A percentile compares a stretch with the other conserved stretches of the same genome.
These are phyloP conservation scores for Hydrophis major DNA, from an alignment of 2,797 vertebrate genomes.

Conservation along the genomic window DNA sequence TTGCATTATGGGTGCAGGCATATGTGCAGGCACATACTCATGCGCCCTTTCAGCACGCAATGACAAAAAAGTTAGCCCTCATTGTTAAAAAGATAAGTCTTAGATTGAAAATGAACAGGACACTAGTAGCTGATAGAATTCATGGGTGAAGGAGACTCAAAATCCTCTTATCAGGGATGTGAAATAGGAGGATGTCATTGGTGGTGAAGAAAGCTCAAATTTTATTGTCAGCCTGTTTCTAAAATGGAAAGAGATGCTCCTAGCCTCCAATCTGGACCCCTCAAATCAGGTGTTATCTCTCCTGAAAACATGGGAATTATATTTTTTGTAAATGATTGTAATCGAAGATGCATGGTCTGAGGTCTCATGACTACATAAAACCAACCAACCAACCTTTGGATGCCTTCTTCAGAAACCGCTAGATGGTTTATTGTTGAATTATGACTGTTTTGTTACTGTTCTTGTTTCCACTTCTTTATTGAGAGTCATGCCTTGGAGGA, in stretches of 20 bases:
- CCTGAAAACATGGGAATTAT: neutral
- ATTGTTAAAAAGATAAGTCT: neutral
- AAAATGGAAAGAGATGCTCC: neutral
- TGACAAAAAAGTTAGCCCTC: no score
- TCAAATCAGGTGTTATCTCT: neutral
- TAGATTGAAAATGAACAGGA: neutral
- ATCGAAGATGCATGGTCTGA: neutral
- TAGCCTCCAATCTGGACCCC: neutral
- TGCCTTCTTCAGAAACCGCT: neutral
- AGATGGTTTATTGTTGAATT: neutral
- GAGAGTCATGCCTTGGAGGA: neutral
- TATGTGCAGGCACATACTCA: rapidly evolving
- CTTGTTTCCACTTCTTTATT: neutral
- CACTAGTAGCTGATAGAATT: neutral
- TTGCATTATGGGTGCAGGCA: no score
- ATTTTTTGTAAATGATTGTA: neutral
- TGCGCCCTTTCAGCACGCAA: no score
- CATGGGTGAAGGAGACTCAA: neutral
- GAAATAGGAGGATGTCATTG: neutral
- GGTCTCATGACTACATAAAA: neutral
- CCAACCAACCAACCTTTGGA: neutral
- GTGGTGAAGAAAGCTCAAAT: neutral
- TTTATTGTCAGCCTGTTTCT: neutral
- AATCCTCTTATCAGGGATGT: neutral
- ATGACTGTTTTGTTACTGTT: neutral